Conservation (phyloP, 2,797 vertebrate species). For the Apodemus agrarius region DNA sequence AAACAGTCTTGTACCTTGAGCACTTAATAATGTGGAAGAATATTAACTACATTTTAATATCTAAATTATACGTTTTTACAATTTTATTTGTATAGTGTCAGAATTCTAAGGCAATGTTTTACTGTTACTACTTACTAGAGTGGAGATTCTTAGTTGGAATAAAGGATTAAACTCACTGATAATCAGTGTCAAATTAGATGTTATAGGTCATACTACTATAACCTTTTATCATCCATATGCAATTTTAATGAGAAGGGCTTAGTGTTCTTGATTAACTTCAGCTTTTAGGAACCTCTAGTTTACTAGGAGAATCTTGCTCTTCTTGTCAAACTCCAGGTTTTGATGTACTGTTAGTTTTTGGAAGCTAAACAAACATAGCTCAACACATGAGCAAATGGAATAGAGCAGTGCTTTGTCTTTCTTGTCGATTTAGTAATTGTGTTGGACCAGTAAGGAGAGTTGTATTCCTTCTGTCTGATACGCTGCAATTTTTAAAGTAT, state of each 20-base stretch:
- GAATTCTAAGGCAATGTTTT: conserved; percentile 64
- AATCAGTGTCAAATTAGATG: conserved; percentile 54
- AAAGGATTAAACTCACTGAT: conserved; percentile 39
- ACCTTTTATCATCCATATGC: conserved; percentile 60
- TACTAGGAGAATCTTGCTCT: conserved; percentile 54
- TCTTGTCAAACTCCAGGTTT: conserved; percentile 70
- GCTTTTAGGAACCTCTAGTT: conserved; percentile 53
- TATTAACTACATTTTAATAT: conserved; percentile 58
- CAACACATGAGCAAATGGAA: conserved; percentile 22
- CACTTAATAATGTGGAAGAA: conserved; percentile 49
- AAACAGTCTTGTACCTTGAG: conserved; percentile 42
- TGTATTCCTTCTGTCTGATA: conserved; percentile 28
- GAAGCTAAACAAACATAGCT: conserved; percentile 65
- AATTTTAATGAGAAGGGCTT: conserved; percentile 61
- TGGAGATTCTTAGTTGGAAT: conserved; percentile 38
- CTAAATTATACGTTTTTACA: conserved; percentile 53
- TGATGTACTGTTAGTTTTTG: conserved; percentile 67
- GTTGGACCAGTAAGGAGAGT: conserved; percentile 51
- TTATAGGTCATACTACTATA: conserved; percentile 43
- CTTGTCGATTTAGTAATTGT: conserved; percentile 49
- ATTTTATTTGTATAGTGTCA: conserved; percentile 56
- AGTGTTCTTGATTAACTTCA: conserved; percentile 63
- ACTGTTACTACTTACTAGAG: conserved; percentile 23
- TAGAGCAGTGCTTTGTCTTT: conserved; percentile 60
- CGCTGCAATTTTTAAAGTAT: conserved; percentile 53